A percentile compares a stretch with the other conserved stretches of the same genome.
Conservation (phyloP, 2,888 invertebrate species). For the Electrophaes corylata region DNA sequence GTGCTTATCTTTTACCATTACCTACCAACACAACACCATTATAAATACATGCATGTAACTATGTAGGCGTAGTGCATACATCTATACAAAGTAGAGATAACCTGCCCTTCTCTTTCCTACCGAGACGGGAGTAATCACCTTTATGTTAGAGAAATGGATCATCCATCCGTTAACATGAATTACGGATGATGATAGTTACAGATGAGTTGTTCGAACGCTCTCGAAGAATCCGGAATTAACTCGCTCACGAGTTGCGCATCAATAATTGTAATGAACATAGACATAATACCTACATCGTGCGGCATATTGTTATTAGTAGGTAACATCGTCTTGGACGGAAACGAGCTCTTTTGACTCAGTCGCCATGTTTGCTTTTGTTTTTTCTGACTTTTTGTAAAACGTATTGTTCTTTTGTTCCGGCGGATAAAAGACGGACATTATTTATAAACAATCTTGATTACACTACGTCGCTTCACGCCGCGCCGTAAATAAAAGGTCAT, state of each 20-base stretch:
- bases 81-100: constrained; percentile 61
- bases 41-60: constrained; percentile 60
- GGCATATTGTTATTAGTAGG: constrained; percentile 74
- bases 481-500: constrained; percentile 47
- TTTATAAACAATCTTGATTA: constrained; percentile 71
- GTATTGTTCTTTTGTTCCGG: constrained; percentile 75
- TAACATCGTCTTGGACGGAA: constrained; percentile 68
- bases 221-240: constrained; percentile 52
- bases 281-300: constrained; percentile 41
- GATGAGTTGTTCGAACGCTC: constrained; percentile 14
- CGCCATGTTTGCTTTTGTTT: constrained; percentile 73
- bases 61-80: constrained; percentile 66
- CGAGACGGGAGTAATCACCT: constrained; percentile 35
- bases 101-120: constrained; percentile 62
- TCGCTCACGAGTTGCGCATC: constrained; percentile 55
- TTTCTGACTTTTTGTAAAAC: constrained; percentile 74
- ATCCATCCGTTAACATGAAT: constrained; percentile 53
- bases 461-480: constrained; percentile 44
- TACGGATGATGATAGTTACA: constrained; percentile 45
- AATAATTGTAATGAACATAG: constrained; percentile 57
- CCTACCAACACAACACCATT: neutral
- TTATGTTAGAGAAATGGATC: constrained; percentile 46
- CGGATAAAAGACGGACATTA: constrained; percentile 61
- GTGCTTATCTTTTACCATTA: neutral
- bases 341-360: constrained; percentile 61